Base-by-base conservation (phyloP, 2,888 invertebrate genomes). In the Drosophila meridiana region DNA sequence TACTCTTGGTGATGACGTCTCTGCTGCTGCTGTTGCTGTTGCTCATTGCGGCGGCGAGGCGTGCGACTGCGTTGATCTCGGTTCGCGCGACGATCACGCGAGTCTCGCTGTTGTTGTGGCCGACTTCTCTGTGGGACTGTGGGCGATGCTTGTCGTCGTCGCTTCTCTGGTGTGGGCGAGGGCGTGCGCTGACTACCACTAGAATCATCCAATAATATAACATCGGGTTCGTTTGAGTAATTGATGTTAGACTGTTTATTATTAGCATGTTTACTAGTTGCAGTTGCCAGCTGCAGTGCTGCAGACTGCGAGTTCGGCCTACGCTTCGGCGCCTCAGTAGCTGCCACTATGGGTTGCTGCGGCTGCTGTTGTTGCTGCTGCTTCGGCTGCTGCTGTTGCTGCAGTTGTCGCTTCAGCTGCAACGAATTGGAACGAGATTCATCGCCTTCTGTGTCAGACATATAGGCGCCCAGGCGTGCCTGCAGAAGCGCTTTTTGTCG, bases 401-500 rank as follows among this genome's bases (percentile, higher is more conserved):
- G 65, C 34, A 58, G 55, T 9, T 34, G 38, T 14, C 77, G 69
- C 60, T 82, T 82, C 13, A 53, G 50, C 45, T 58, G 48, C 65
- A 81, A 78, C 53, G 89, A 80, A 69, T 83, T 82, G 32, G 90
- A 76, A 4, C 76, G 87, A 69, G 85, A 87, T 0, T 94, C 94
- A 6, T 95, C 95, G 52, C 95, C 95, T 56, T 95, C 94, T 40
- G 95, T 95, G 74, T 96, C 96, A 0, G 96, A 96, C 88, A 95
- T 94, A 91, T 96, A 97, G 72, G 97, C 97, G 53, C 96, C 96
- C 55, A 97, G 93, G 42, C 96, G 94, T 45, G 97, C 97, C 93
- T 97, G 97, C 52, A 97, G 93, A 50, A 96, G 86, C 88, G 97
- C 97, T 93, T 98, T 98, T 92, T 98, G 97, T 87, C 96, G 96